These are phyloP conservation scores for Macheiramphus alcinus DNA, from an alignment of 2,113 vertebrate species.

Conservation along the genomic window DNA sequence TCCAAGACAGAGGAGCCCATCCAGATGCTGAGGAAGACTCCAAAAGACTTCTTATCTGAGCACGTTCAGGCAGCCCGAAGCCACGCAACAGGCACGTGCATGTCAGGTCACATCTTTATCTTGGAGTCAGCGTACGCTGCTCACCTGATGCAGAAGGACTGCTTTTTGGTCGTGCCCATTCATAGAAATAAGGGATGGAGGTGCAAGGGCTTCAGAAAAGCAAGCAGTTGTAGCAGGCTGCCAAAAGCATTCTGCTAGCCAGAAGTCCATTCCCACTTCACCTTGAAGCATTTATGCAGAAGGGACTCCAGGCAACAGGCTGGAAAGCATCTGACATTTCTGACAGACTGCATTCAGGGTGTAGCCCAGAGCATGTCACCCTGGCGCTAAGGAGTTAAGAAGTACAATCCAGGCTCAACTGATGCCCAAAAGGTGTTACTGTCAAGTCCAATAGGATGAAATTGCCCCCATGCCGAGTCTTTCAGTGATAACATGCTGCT, in stretches of 20 bases:
- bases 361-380: not conserved
- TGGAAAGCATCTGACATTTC: not conserved
- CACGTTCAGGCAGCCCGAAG: not conserved
- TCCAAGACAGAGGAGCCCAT: not conserved
- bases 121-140: not conserved
- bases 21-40: not conserved
- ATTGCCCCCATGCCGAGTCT: rapidly evolving
- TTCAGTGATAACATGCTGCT: rapidly evolving
- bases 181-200: not conserved
- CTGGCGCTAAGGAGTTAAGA: not conserved
- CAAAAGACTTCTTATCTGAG: not conserved
- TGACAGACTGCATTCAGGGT: not conserved
- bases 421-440: not conserved
- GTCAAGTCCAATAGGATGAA: not conserved
- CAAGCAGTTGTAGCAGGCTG: not conserved
- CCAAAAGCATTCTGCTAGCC: not conserved
- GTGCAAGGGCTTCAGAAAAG: not conserved
- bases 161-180: not conserved
- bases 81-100: rapidly evolving
- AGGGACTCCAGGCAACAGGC: not conserved
- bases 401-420: not conserved
- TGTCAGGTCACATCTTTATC: not conserved
- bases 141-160: not conserved
- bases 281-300: not conserved
- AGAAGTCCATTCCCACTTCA: not conserved